Conservation (phyloP, 2,113 vertebrate genomes). For the Piprites chloris region DNA sequence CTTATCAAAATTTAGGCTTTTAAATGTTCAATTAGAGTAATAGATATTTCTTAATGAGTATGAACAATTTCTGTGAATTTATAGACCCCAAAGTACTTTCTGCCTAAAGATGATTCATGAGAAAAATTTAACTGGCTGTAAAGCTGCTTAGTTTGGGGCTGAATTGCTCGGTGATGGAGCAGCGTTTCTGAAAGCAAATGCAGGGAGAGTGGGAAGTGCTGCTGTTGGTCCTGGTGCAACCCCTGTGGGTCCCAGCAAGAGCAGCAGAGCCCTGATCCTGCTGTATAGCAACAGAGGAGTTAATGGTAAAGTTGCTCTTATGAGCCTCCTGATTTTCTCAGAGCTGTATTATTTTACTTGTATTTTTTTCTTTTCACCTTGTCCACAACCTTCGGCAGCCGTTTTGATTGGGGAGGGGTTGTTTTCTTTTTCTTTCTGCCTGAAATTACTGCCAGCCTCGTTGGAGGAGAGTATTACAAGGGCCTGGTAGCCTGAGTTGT, state of each 20-base stretch:
- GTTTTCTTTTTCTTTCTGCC: not conserved
- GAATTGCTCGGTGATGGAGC: not conserved
- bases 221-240: not conserved
- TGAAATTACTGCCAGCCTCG: rapidly evolving
- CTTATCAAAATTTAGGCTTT: rapidly evolving
- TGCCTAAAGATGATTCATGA: not conserved
- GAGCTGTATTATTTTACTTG: rapidly evolving
- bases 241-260: not conserved
- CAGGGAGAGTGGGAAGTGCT: not conserved
- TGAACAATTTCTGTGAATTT: not conserved
- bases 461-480: not conserved
- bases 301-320: not conserved
- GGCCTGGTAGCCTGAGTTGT: not conserved
- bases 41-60: rapidly evolving
- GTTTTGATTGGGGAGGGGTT: not conserved
- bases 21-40: not conserved
- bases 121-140: not conserved
- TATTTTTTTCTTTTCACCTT: rapidly evolving
- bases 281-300: not conserved
- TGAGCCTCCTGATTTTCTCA: not conserved
- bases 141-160: not conserved
- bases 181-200: rapidly evolving
- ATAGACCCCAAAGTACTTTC: not conserved
- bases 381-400: not conserved
- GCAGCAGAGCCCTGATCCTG: not conserved